phyloP scores from a whole-genome alignment of 1,140 invertebrate genomes.

The Anoplophora glabripennis region DNA sequence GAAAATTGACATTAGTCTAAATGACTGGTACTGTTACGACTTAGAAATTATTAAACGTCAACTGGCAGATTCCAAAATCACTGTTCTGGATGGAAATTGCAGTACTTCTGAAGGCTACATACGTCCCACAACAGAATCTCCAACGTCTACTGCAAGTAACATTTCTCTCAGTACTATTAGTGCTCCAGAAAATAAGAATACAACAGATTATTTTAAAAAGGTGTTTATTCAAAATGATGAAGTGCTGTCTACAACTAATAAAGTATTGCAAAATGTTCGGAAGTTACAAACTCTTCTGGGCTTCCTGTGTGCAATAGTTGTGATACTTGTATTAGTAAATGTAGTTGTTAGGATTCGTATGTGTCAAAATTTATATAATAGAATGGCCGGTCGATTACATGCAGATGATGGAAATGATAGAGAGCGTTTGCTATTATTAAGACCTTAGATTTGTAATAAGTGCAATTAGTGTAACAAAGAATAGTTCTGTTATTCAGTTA shows the following conservation, averaged over 20 bases:
- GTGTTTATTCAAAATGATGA: not conserved
- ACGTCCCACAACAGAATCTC: too few species aligned
- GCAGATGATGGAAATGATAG: too few species aligned
- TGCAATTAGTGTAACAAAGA: too few species aligned
- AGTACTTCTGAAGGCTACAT: too few species aligned
- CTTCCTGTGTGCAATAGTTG: not conserved
- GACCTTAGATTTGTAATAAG: too few species aligned
- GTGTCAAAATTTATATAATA: too few species aligned
- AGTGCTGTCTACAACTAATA: not conserved
- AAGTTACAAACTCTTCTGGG: not conserved
- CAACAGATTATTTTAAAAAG: not conserved
- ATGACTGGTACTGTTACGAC: constrained; percentile 7
- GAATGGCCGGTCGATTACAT: too few species aligned
- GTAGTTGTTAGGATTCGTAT: not conserved
- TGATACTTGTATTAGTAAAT: not conserved
- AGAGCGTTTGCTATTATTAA: too few species aligned
- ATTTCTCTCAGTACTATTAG: not conserved
- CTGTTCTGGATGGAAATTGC: not conserved
- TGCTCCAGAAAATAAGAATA: not conserved
- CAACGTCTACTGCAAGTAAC: too few species aligned
- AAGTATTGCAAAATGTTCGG: not conserved
- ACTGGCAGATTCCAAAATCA: constrained; percentile 3
- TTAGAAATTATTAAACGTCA: not conserved
- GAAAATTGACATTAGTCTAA: constrained; percentile 1
- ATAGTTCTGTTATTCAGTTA: too few species aligned